These are phyloP conservation scores for Xestia xanthographa DNA, from an alignment of 2,888 invertebrate species.

Conservation along the genomic window DNA sequence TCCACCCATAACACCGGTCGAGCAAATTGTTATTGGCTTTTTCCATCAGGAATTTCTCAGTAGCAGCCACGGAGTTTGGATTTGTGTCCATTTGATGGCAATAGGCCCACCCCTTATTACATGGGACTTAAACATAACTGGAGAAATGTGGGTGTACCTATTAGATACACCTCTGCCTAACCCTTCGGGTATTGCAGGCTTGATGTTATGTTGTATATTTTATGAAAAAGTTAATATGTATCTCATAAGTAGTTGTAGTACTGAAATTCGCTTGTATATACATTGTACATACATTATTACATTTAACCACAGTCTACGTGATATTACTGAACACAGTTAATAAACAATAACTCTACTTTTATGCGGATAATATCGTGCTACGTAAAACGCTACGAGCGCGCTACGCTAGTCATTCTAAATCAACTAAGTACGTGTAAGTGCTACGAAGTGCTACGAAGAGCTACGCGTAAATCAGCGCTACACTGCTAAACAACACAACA, in stretches of 20 bases:
- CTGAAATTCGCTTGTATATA: neutral
- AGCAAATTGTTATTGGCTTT: no score
- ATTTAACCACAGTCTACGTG: constrained; percentile 24
- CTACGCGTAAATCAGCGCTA: constrained; percentile 47
- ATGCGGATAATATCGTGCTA: constrained; percentile 48
- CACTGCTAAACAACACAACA: constrained; percentile 9
- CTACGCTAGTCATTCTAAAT: constrained; percentile 62
- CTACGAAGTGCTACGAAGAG: constrained; percentile 57
- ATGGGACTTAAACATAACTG: no score
- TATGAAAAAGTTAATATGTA: neutral
- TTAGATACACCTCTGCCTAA: neutral
- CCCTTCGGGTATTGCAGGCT: neutral
- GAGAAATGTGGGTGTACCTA: neutral
- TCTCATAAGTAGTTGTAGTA: neutral
- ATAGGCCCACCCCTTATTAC: no score
- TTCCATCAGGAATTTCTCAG: no score
- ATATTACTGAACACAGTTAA: constrained; percentile 28
- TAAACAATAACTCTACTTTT: constrained; percentile 37
- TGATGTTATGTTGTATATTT: neutral
- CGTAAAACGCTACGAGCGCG: constrained; percentile 61
- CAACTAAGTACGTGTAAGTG: constrained; percentile 58
- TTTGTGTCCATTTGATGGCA: no score
- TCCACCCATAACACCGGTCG: no score
- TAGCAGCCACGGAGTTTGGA: no score
- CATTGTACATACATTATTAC: constrained; percentile 1